Evolutionary conservation across 2,888 invertebrate genomes (phyloP).

Genomic region (Tipula vernalis): DNA sequence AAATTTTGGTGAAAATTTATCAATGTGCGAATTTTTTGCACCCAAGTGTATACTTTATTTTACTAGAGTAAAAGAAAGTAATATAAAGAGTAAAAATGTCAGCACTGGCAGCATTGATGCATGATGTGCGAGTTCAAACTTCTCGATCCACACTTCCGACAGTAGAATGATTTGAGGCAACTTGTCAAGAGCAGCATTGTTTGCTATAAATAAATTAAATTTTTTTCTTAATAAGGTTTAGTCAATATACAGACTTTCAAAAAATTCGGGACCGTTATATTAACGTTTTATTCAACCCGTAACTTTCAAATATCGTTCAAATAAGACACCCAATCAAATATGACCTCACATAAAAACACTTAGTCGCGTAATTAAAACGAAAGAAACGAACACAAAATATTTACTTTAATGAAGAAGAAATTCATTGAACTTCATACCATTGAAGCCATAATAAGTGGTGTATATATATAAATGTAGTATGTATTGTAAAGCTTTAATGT

Average conservation of each 20-base stretch:
- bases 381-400: neutral
- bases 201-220: too few relatives aligned
- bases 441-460: neutral
- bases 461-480: neutral
- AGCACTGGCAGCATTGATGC: too few relatives aligned
- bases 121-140: too few relatives aligned
- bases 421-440: neutral
- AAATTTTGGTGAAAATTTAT: too few relatives aligned
- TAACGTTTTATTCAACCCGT: neutral
- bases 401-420: neutral
- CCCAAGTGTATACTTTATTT: too few relatives aligned
- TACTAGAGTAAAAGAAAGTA: too few relatives aligned
- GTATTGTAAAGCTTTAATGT: neutral
- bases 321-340: neutral
- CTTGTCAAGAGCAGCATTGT: too few relatives aligned
- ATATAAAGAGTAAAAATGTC: too few relatives aligned
- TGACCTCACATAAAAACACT: neutral
- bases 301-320: neutral
- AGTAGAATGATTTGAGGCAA: too few relatives aligned
- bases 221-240: too few relatives aligned
- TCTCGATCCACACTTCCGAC: too few relatives aligned
- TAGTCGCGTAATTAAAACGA: neutral
- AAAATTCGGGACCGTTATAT: neutral
- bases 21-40: too few relatives aligned
- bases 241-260: neutral